Evolutionary conservation across 2,888 invertebrate species (phyloP), one percentile per base, ranked within the genome.

Genomic region (Cerceris rybyensis): DNA sequence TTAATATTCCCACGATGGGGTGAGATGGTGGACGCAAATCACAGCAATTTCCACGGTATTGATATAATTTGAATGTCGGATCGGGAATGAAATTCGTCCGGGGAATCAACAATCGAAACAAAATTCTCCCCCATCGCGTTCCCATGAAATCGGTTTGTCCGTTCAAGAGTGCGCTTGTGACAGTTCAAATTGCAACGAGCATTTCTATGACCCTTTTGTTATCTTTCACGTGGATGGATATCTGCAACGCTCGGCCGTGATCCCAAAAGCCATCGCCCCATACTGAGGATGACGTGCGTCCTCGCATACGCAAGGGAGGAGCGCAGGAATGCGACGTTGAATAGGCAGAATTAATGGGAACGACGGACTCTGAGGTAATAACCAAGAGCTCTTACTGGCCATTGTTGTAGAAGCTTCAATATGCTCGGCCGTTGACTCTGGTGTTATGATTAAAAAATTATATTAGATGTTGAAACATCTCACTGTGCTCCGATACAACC

Each of bases 341-440:
- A 88, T 87, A 69, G 83, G 73, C 78, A 75, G 78, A 89, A 89
- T 89, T 89, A 89, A 88, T 88, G 88, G 86, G 75, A 83, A 83
- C 83, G 80, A 84, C 85, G 80, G 76, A 75, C 75, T 75, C 70
- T 39, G 75, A 71, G 77, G 80, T 85, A 86, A 85, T 85, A 85
- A 85, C 78, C 74, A 64, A 70, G 71, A 77, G 78, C 78, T 75
- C 79, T 78, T 66, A 76, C 64, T 50, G 61, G 68, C 73, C 75
- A 78, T 82, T 82, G 82, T 75, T 67, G 52, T 50, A 59, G 55
- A 43, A 42, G 61, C 52, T 52, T 58, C 58, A 58, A 72, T 71
- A 76, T 59, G 52, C 57, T 58, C 60, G 68, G 28, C 11, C 43
- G 43, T 39, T 59, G 28, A 49, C 59, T 65, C 42, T 46, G 58